Evolutionary conservation across 2,113 vertebrate species (phyloP).

Genomic region (Gopherus flavomarginatus): DNA sequence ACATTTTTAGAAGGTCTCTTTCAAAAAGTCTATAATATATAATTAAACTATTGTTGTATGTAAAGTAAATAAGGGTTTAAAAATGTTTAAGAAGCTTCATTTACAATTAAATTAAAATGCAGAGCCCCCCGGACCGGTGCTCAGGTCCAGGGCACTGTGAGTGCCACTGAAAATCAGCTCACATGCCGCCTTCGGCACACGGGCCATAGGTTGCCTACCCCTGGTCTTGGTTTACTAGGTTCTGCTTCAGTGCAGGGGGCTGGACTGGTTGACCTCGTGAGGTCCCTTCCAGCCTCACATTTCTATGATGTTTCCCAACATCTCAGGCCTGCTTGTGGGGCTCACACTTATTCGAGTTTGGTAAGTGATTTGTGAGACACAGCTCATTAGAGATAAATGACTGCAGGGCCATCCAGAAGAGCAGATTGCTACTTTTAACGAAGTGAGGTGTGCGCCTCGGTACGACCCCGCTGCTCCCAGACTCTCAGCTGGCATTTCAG

Average conservation of each 20-base stretch:
- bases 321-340: neutral
- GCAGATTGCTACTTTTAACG: neutral
- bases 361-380: neutral
- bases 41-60: no score
- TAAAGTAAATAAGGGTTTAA: no score
- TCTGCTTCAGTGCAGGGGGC: neutral
- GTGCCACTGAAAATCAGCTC: no score
- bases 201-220: no score
- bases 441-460: rapidly evolving
- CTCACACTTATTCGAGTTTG: neutral
- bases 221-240: neutral
- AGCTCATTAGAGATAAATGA: neutral
- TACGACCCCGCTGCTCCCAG: neutral
- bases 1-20: no score
- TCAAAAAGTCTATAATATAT: no score
- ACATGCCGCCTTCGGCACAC: no score
- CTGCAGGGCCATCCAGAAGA: neutral
- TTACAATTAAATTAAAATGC: no score
- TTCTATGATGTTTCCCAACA: neutral
- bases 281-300: neutral
- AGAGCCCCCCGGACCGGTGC: no score
- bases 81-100: no score
- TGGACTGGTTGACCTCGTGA: neutral
- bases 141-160: no score
- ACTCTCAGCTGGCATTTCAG: neutral